Base-by-base conservation (phyloP, 2,113 vertebrate genomes). In the Eulacestoma nigropectus region DNA sequence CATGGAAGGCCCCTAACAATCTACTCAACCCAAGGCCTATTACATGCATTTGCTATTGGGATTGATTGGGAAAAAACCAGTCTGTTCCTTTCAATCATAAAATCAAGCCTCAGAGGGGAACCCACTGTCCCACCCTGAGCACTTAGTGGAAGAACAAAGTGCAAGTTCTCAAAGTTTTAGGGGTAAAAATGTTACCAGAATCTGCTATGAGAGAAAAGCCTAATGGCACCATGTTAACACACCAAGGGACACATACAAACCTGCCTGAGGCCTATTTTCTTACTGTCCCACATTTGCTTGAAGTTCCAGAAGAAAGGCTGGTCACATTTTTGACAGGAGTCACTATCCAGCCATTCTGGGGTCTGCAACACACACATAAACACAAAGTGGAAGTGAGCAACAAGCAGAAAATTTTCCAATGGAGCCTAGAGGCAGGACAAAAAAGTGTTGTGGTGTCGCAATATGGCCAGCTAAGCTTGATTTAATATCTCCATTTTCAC, bases 241-340 rank as follows among this genome's bases (percentile, higher is more conserved):
- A 79, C 37, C 25, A 52, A 67, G 76, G 35, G 39, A 68, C 17
- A 2, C 27, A 52, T 87, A 97, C 97, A 70, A 94, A 99, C 99
- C 99, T 99, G 99, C 94, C 99, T 98, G 10, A 99, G 97, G 82
- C 99, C 99, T 63, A 99, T 99, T 97, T 99, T 99, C 98, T 99
- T 99, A 93, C 98, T 99, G 98, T 99, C 99, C 99, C 99, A 99
- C 99, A 99, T 99, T 95, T 99, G 99, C 97, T 99, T 99, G 98
- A 99, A 99, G 97, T 99, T 99, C 99, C 99, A 99, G 98, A 99
- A 99, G 97, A 99, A 99, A 57, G 99, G 99, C 97, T 99, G 99
- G 86, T 99, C 98, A 95, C 99, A 99, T 96, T 99, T 99, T 95
- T 99, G 99, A 97, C 99, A 99, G 56, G 99, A 99, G 93, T 99